Conservation (phyloP, 2,888 invertebrate genomes). For the Acleris laterana region DNA sequence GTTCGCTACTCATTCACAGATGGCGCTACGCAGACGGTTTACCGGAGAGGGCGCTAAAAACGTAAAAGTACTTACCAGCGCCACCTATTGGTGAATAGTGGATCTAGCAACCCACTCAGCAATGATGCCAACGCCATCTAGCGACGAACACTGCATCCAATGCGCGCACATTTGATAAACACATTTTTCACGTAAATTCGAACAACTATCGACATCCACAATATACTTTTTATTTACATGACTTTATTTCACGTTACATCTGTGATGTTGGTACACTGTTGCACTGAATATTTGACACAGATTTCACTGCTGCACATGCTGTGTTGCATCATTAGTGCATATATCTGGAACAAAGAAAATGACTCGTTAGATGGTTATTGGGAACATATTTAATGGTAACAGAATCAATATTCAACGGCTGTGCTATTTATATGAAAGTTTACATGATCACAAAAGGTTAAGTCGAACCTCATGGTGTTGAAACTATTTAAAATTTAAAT, state of each 20-base stretch:
- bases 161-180: constrained; percentile 63
- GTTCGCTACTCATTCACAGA: constrained; percentile 56
- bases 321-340: constrained; percentile 63
- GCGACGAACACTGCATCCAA: constrained; percentile 80
- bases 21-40: constrained; percentile 45
- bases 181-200: constrained; percentile 49
- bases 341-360: constrained; percentile 69
- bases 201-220: constrained; percentile 47
- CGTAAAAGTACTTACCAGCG: constrained; percentile 61
- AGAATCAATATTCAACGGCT: not conserved
- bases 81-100: constrained; percentile 66
- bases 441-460: no score
- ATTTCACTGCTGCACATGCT: constrained; percentile 69
- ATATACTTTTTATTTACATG: constrained; percentile 44
- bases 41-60: not conserved
- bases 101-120: constrained; percentile 58
- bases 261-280: constrained; percentile 53
- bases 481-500: no score
- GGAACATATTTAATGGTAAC: not conserved
- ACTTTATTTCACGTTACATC: constrained; percentile 56
- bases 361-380: constrained; percentile 5
- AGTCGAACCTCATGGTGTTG: not conserved
- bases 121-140: constrained; percentile 74
- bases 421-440: not conserved
- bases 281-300: constrained; percentile 63